phyloP scores from a whole-genome alignment of 2,888 invertebrate genomes.

The Lithosia quadra region DNA sequence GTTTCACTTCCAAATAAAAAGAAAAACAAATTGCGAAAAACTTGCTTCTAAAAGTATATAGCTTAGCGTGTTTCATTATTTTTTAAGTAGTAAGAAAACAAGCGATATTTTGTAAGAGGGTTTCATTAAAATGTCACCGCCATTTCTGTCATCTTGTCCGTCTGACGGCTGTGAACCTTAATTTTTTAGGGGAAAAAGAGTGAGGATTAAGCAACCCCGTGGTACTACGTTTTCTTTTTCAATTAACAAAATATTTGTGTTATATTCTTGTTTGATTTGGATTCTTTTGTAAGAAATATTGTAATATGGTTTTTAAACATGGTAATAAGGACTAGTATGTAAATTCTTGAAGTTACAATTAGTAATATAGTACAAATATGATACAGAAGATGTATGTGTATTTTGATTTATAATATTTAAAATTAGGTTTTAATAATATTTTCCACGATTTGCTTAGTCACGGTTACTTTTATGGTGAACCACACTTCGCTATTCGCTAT shows the following conservation, averaged over 20 bases:
- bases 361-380: neutral
- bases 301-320: neutral
- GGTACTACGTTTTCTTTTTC: constrained; percentile 33
- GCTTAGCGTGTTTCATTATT: neutral
- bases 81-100: neutral
- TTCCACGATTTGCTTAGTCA: no score
- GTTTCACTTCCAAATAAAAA: no score
- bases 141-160: constrained; percentile 39
- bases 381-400: neutral
- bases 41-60: neutral
- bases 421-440: no score
- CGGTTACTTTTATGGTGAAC: no score
- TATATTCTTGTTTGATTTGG: constrained; percentile 6
- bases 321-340: neutral
- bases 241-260: constrained; percentile 20
- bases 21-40: neutral
- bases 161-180: constrained; percentile 23
- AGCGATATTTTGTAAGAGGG: constrained; percentile 34
- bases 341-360: neutral
- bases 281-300: neutral
- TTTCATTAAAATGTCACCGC: constrained; percentile 51
- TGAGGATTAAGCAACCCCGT: constrained; percentile 38
- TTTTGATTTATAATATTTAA: no score
- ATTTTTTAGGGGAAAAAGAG: constrained; percentile 35
- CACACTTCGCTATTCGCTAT: no score